phyloP scores from a whole-genome alignment of 2,797 vertebrate species.

The Spheniscus humboldti region DNA sequence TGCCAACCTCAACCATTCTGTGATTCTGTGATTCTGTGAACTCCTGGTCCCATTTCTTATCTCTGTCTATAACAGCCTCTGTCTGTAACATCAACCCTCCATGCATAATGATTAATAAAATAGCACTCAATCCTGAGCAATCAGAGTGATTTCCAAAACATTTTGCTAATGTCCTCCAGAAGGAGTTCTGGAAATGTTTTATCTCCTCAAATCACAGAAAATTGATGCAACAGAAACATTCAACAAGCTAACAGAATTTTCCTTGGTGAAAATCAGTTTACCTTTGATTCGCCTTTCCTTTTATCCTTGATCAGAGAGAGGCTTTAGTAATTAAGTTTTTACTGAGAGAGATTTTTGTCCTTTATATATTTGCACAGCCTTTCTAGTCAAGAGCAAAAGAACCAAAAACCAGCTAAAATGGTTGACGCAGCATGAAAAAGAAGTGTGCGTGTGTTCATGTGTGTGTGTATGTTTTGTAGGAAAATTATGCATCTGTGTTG shows the following conservation, averaged over 20 bases:
- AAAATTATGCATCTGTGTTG: background rate
- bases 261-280: background rate
- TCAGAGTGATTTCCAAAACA: background rate
- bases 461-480: background rate
- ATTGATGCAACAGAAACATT: background rate
- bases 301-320: background rate
- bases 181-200: background rate
- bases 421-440: background rate
- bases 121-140: background rate
- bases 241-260: background rate
- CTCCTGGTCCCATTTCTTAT: background rate
- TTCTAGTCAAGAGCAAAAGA: background rate
- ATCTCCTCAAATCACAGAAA: background rate
- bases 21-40: background rate
- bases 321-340: background rate
- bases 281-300: background rate
- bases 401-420: background rate
- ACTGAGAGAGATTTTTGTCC: background rate
- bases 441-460: fast-evolving
- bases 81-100: background rate
- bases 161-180: background rate
- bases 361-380: background rate
- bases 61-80: background rate
- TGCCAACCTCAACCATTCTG: background rate
- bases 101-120: background rate